A percentile compares a stretch with the other conserved stretches of the same genome.
phyloP scores from a whole-genome alignment of 2,113 vertebrate genomes.

The Pseudonaja textilis region DNA sequence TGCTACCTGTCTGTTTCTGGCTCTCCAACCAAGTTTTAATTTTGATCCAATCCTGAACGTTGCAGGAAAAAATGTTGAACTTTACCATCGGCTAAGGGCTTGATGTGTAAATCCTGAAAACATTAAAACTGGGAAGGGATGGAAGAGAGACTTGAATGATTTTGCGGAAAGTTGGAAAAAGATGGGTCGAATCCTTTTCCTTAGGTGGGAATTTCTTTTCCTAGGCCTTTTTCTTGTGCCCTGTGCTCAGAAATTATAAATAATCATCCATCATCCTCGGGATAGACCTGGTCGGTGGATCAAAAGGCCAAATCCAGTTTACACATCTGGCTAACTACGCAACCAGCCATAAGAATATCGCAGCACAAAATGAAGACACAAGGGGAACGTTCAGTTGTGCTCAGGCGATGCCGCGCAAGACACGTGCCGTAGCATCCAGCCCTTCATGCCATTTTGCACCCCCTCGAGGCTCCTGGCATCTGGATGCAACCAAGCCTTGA shows the following conservation, averaged over 20 bases:
- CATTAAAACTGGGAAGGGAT: background rate
- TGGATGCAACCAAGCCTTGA: background rate
- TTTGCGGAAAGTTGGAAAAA: too few relatives aligned
- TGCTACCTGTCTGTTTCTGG: background rate
- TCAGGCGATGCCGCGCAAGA: constrained; percentile 2
- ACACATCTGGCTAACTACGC: too few relatives aligned
- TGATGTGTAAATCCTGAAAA: background rate
- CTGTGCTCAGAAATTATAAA: background rate
- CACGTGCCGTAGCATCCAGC: background rate
- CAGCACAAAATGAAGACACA: constrained; percentile 27
- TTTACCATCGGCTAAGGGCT: background rate
- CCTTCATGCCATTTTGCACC: background rate
- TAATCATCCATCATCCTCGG: too few relatives aligned
- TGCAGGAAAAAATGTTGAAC: background rate
- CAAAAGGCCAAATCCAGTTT: too few relatives aligned
- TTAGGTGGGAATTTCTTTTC: background rate
- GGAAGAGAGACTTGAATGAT: too few relatives aligned
- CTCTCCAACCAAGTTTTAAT: background rate
- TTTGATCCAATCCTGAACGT: background rate
- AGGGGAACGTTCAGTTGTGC: constrained; percentile 33
- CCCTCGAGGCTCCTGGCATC: constrained; percentile 4
- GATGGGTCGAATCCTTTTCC: too few relatives aligned
- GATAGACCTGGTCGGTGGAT: too few relatives aligned
- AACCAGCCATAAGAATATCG: background rate
- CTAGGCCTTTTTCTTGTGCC: background rate